These are phyloP conservation scores for Falcaria lacertinaria DNA, from an alignment of 2,888 invertebrate genomes.

Conservation along the genomic window DNA sequence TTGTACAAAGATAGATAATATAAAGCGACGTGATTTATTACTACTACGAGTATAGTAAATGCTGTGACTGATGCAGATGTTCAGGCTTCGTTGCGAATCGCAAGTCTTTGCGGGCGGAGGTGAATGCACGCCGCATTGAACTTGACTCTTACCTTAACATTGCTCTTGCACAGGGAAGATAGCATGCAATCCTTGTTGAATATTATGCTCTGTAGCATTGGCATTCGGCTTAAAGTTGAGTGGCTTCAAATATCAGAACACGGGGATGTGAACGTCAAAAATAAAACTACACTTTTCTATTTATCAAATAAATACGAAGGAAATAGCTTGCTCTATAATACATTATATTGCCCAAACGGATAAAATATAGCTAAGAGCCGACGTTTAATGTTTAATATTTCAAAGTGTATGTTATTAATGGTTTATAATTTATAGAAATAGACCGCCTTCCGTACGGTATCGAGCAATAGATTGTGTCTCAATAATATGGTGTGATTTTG, in stretches of 20 bases:
- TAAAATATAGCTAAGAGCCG: background rate
- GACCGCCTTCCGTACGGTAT: background rate
- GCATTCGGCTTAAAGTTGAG: background rate
- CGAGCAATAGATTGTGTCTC: background rate
- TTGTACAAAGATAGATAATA: no score
- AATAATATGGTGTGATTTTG: slow-evolving; percentile 9
- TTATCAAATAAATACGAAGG: background rate
- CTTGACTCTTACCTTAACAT: slow-evolving; percentile 66
- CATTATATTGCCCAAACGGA: background rate
- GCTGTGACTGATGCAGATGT: background rate
- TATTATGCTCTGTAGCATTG: background rate
- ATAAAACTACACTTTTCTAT: background rate
- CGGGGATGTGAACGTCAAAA: background rate
- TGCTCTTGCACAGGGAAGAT: slow-evolving; percentile 23
- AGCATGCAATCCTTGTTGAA: background rate
- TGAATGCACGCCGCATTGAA: slow-evolving; percentile 60
- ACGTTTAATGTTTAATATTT: background rate
- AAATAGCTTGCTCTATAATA: background rate
- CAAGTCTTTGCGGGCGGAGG: slow-evolving; percentile 52
- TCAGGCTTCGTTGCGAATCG: slow-evolving; percentile 22
- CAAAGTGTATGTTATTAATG: background rate
- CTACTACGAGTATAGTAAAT: no score
- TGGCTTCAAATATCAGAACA: background rate
- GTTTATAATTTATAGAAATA: background rate
- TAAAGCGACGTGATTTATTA: no score